A percentile compares a stretch with the other conserved stretches of the same genome.
These are phyloP conservation scores for Muraenolepis orangiensis DNA, from an alignment of 2,797 vertebrate species.

Conservation along the genomic window DNA sequence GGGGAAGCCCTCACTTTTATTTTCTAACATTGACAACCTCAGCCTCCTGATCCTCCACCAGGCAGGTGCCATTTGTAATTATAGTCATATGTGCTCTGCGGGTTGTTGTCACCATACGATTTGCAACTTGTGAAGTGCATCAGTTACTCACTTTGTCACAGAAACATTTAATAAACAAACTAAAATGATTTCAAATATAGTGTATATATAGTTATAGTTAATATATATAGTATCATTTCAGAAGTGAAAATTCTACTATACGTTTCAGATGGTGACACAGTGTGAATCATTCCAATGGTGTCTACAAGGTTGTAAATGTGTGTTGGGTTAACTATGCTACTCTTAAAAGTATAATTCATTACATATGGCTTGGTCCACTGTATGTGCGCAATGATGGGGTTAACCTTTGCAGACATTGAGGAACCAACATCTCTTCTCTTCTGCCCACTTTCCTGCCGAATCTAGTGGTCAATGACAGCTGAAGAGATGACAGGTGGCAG, in stretches of 20 bases:
- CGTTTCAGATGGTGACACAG: conserved; percentile 76
- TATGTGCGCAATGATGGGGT: conserved; percentile 79
- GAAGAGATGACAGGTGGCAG: too few relatives aligned
- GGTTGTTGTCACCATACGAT: conserved; percentile 79
- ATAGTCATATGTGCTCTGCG: conserved; percentile 82
- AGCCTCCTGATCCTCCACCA: conserved; percentile 80
- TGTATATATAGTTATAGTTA: too few relatives aligned
- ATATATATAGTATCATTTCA: conserved; percentile 76
- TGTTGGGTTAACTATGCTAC: conserved; percentile 20
- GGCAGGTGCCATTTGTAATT: conserved; percentile 63
- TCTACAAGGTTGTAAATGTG: conserved; percentile 77
- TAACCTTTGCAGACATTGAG: conserved; percentile 74
- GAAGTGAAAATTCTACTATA: too few relatives aligned
- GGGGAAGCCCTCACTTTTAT: conserved; percentile 65
- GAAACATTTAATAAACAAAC: too few relatives aligned
- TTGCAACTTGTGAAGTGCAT: conserved; percentile 73
- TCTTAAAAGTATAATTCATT: not conserved
- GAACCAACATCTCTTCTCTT: conserved; percentile 72
- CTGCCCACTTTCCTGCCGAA: conserved; percentile 75
- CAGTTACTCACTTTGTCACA: not conserved
- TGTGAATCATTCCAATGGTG: conserved; percentile 75
- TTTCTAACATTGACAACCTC: conserved; percentile 71
- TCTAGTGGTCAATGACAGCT: conserved; percentile 54
- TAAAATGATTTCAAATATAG: conserved; percentile 35
- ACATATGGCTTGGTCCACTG: conserved; percentile 52